Evolutionary conservation across 37 sponge, comb jelly and placozoan species (phyloP), one percentile per base, ranked within the genome.

Genomic region (Ephydatia muelleri): DNA sequence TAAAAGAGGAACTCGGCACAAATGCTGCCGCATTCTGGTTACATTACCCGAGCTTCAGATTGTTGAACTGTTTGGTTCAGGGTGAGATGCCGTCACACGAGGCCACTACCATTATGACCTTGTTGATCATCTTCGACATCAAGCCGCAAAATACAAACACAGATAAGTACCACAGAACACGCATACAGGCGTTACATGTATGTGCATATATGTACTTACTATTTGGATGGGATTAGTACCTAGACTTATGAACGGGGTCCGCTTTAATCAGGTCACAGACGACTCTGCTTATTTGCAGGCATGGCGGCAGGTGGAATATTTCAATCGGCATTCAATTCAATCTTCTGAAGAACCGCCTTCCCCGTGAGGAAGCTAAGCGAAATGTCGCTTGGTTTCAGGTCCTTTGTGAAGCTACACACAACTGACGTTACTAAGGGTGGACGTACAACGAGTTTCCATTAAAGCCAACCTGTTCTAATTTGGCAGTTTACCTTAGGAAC

Each of bases 351-450:
- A 25, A 74, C 85, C 12, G 92, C 95, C 38, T 88, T 94, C 16
- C 95, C 95, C 13, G 75, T 82, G 28, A 91, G 84, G 81, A 94
- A 88, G 67, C 77, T 88, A 33, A 94, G 82, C 25, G 88, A 86
- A 12, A 94, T 94, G 84, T 94, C 95, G 26, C 81, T 80, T 33
- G 95, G 89, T 69, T 88, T 91, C 25, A 94, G 84, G 34, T 87
- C 83, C 76, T 91, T 91, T 0, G 95, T 94, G 82, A 90, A 94
- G 80, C 95, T 94, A 31, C 11, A 69, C 57, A 33, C 16, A 70
- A 75, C 35, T 5, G 38, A 13, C 35, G 35, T 16, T 37, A 26
- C 31, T 25, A 47, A 68, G 74, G 73, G 49, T 14, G 38, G 28
- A 39, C 32, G 43, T 43, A 0, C 22, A 43, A n/a, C n/a, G 34